These are phyloP conservation scores for Rutilus rutilus DNA, from an alignment of 2,113 vertebrate genomes.

Conservation along the genomic window DNA sequence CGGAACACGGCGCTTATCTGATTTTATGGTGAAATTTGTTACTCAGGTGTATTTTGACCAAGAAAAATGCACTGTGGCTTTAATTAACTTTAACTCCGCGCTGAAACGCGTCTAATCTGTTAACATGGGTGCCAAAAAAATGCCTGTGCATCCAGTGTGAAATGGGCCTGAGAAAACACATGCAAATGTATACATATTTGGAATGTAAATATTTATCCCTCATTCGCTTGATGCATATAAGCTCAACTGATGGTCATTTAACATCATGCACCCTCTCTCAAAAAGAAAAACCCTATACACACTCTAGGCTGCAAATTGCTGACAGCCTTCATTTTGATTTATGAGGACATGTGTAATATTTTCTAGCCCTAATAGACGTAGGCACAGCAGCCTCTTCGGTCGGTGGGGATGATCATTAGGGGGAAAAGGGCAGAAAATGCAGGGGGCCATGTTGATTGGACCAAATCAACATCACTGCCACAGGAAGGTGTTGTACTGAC, in stretches of 20 bases:
- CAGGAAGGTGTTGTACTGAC: conserved; percentile 22
- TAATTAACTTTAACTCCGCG: too few relatives aligned
- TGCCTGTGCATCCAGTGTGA: too few relatives aligned
- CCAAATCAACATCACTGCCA: conserved; percentile 42
- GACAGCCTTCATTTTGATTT: neutral
- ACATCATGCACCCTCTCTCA: neutral
- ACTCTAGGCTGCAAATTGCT: conserved; percentile 2
- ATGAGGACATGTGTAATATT: conserved; percentile 14
- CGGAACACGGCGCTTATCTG: too few relatives aligned
- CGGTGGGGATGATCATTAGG: conserved; percentile 31
- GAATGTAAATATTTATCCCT: neutral
- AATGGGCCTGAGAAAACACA: neutral
- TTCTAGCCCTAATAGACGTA: conserved; percentile 17
- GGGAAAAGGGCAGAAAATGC: neutral
- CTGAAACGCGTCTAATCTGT: too few relatives aligned
- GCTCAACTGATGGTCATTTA: neutral
- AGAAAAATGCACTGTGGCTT: too few relatives aligned
- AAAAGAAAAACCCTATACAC: neutral
- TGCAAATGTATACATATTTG: neutral
- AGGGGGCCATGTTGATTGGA: conserved; percentile 41
- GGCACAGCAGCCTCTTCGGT: neutral
- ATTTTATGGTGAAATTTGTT: too few relatives aligned
- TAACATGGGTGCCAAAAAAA: neutral
- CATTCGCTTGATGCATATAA: neutral
- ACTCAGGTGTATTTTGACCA: too few relatives aligned